A percentile compares a stretch with the other conserved stretches of the same genome.
Conservation (phyloP, 2,797 vertebrate species). For the Enteromius fasciolatus region DNA sequence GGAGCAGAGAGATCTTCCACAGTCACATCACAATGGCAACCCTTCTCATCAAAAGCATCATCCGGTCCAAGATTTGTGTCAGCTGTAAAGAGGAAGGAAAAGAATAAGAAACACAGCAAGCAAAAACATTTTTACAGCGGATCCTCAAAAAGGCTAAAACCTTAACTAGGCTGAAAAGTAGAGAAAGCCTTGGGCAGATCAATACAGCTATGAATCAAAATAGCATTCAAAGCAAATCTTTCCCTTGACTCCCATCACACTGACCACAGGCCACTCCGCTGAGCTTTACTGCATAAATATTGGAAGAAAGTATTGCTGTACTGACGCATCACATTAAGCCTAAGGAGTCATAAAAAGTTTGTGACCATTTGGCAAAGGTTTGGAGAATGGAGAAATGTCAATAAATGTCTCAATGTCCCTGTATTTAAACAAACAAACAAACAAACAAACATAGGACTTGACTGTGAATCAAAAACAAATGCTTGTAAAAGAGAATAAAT, state of each 20-base stretch:
- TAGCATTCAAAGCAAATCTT: slow-evolving; percentile 43
- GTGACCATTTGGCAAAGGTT: background rate
- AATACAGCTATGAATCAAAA: slow-evolving; percentile 38
- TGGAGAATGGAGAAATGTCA: background rate
- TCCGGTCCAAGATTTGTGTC: slow-evolving; percentile 88
- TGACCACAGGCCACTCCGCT: background rate
- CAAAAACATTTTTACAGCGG: background rate
- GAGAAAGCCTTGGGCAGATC: slow-evolving; percentile 16
- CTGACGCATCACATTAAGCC: background rate
- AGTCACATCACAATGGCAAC: slow-evolving; percentile 93
- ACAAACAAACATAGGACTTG: background rate
- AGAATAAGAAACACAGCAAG: background rate
- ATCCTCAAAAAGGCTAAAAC: slow-evolving; percentile 10
- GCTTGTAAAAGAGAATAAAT: slow-evolving; percentile 27
- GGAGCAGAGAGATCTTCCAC: slow-evolving; percentile 94
- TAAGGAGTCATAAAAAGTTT: background rate
- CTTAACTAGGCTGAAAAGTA: slow-evolving; percentile 5
- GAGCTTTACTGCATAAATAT: background rate
- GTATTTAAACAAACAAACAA: background rate
- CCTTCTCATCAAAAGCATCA: slow-evolving; percentile 91
- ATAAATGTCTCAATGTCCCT: background rate
- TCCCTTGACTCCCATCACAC: slow-evolving; percentile 26
- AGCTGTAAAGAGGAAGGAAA: slow-evolving; percentile 69
- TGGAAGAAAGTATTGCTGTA: background rate
- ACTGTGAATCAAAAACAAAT: background rate